phyloP scores from a whole-genome alignment of 2,797 vertebrate genomes.

The Atherinosoma microstoma region DNA sequence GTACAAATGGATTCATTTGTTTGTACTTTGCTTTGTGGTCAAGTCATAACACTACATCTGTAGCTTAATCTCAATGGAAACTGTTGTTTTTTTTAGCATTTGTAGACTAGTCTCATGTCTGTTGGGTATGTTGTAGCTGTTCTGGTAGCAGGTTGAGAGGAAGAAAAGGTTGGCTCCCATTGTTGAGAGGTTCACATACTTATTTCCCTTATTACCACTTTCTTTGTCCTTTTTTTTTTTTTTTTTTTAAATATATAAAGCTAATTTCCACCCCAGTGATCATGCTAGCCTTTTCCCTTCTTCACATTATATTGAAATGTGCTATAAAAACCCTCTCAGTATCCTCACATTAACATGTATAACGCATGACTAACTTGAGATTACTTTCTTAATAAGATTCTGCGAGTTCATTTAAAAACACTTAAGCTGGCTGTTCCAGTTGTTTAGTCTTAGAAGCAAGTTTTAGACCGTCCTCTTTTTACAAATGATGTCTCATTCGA shows the following conservation, averaged over 20 bases:
- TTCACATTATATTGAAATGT: not conserved
- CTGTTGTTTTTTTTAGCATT: not conserved
- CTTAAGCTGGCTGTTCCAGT: not conserved
- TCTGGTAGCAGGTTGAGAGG: not conserved
- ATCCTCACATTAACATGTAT: not conserved
- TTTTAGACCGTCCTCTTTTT: constrained; percentile 8
- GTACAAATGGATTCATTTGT: not conserved
- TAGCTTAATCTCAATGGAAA: constrained; percentile 9
- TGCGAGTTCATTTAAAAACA: not conserved
- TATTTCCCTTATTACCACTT: not conserved
- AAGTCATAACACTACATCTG: constrained; percentile 7
- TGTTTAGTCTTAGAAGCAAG: constrained; percentile 4
- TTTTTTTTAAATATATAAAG: not conserved
- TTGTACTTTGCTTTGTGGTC: constrained; percentile 3
- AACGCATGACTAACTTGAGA: not conserved
- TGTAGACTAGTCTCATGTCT: not conserved
- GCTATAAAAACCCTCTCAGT: not conserved
- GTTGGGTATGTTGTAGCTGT: not conserved
- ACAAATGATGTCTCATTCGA: constrained; percentile 9
- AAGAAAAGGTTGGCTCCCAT: too few species aligned
- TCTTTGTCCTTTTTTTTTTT: not conserved
- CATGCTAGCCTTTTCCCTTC: not conserved
- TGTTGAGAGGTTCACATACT: not conserved
- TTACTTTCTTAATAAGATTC: constrained; percentile 2
- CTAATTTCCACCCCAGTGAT: not conserved